A percentile compares a stretch with the other conserved stretches of the same genome.
These are phyloP conservation scores for Camptogramma bilineatum DNA, from an alignment of 2,888 invertebrate genomes.

Conservation along the genomic window DNA sequence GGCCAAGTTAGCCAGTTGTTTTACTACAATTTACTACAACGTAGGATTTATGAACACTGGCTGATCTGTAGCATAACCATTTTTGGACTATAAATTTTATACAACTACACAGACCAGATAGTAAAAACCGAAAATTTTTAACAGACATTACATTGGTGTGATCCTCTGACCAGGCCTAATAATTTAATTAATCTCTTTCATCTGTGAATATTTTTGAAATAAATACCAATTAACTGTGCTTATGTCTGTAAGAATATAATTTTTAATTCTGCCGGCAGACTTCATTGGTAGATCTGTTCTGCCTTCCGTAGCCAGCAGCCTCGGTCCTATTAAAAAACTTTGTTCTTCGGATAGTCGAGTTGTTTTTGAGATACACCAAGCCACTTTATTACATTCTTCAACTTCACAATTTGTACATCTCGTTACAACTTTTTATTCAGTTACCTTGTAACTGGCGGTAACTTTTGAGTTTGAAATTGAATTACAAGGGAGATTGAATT, in stretches of 20 bases:
- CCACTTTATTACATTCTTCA: slow-evolving; percentile 32
- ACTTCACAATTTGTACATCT: slow-evolving; percentile 21
- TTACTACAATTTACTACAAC: slow-evolving; percentile 41
- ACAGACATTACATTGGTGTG: too few species aligned
- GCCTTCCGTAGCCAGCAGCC: slow-evolving; percentile 11
- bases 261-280: background rate
- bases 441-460: slow-evolving; percentile 27
- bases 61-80: too few species aligned
- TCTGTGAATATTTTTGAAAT: too few species aligned
- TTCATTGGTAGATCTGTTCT: background rate
- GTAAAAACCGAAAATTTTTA: too few species aligned
- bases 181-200: too few species aligned
- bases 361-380: slow-evolving; percentile 34
- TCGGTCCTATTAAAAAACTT: slow-evolving; percentile 56
- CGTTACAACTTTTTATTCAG: slow-evolving; percentile 30
- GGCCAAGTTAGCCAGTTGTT: slow-evolving; percentile 27
- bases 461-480: slow-evolving; percentile 23
- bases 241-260: too few species aligned
- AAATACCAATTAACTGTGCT: too few species aligned
- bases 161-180: too few species aligned
- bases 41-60: slow-evolving; percentile 41
- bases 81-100: too few species aligned
- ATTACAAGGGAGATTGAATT: slow-evolving; percentile 17
- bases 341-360: slow-evolving; percentile 44
- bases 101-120: too few species aligned